Evolutionary conservation across 2,113 vertebrate genomes (phyloP).

Genomic region (Lichenostomus cassidix): DNA sequence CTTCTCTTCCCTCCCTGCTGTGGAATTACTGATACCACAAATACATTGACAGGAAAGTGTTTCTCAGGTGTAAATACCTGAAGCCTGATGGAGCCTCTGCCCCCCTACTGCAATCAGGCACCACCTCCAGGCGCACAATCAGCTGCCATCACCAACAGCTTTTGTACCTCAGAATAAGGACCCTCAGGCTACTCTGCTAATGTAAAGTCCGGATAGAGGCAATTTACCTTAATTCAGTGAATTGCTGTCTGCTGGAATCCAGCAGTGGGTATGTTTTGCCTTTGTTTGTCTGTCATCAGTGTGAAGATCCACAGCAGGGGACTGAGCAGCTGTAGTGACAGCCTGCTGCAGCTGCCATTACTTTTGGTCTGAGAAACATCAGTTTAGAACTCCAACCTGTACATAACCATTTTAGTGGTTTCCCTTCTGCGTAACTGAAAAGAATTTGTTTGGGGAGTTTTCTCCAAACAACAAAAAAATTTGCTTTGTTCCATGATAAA

Average conservation of each 20-base stretch:
- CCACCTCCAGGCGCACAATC: neutral
- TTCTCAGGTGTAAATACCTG: neutral
- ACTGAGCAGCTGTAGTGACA: neutral
- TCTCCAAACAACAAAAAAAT: neutral
- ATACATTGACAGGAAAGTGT: fast-evolving
- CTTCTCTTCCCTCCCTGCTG: neutral
- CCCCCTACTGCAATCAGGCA: neutral
- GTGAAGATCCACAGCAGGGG: neutral
- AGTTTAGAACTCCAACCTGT: neutral
- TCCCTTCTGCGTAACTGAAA: neutral
- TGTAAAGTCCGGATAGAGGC: neutral
- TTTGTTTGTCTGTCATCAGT: neutral
- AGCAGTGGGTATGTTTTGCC: neutral
- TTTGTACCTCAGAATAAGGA: neutral
- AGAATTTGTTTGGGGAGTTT: neutral
- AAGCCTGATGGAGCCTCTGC: neutral
- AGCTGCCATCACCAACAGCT: neutral
- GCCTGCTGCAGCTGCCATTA: neutral
- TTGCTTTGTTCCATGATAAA: neutral
- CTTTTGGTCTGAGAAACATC: neutral
- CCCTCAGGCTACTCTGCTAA: neutral
- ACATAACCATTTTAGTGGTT: neutral
- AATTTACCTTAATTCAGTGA: neutral
- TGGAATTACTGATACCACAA: fast-evolving
- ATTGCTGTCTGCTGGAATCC: neutral